These are phyloP conservation scores for Hormaphis cornu DNA, from an alignment of 1,140 invertebrate species.

Conservation along the genomic window DNA sequence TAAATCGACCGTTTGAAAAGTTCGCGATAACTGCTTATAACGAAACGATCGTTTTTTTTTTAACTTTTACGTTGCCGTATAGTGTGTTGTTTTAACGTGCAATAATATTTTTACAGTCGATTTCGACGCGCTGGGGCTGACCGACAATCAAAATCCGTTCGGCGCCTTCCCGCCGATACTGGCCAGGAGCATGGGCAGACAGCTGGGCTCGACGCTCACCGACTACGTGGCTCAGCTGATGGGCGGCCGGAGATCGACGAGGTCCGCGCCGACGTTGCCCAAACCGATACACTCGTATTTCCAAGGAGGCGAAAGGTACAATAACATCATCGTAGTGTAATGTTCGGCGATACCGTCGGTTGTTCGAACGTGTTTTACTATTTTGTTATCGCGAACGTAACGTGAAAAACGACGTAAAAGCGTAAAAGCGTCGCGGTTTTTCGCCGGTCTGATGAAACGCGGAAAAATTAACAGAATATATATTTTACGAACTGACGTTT, in stretches of 20 bases:
- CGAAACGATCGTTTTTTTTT: neutral
- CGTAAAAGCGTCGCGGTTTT: too few species aligned
- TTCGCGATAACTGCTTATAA: neutral
- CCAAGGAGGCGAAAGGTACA: conserved; percentile 64
- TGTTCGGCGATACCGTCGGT: conserved; percentile 29
- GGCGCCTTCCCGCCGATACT: conserved; percentile 62
- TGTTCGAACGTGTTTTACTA: too few species aligned
- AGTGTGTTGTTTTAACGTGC: neutral
- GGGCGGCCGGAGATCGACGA: conserved; percentile 50
- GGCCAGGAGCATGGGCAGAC: conserved; percentile 56
- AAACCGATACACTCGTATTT: conserved; percentile 43
- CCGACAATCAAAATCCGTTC: conserved; percentile 75
- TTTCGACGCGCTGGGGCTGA: conserved; percentile 70
- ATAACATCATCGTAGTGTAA: neutral
- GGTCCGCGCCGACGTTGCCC: conserved; percentile 37
- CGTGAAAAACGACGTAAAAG: too few species aligned
- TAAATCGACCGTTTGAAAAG: neutral
- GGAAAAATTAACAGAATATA: too few species aligned
- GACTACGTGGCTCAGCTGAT: conserved; percentile 63
- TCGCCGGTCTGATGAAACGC: too few species aligned
- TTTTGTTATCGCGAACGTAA: too few species aligned
- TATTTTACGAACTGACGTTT: too few species aligned
- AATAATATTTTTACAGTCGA: conserved; percentile 53
- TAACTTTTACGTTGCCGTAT: neutral
- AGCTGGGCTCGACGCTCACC: conserved; percentile 56